Percentiles rank a stretch among this genome's conserved stretches.
phyloP scores from a whole-genome alignment of 2,113 vertebrate genomes.

The Trichechus manatus region DNA sequence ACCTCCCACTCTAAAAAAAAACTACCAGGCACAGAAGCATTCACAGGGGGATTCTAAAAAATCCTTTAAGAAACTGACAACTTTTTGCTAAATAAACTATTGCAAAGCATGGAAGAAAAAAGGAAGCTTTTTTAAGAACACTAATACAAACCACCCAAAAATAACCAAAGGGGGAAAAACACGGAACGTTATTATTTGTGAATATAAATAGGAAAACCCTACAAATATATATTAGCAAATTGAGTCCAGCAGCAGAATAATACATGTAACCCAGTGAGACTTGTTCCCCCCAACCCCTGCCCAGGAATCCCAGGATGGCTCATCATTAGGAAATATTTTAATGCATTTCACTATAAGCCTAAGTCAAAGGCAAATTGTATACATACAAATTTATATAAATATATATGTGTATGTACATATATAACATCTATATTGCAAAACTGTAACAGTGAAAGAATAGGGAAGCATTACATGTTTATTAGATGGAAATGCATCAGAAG shows the following conservation, averaged over 20 bases:
- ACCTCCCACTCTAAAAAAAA: not conserved
- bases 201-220: not conserved
- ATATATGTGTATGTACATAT: not conserved
- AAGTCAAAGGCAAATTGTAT: not conserved
- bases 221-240: not conserved
- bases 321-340: constrained; percentile 29
- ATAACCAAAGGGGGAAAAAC: not conserved
- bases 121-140: not conserved
- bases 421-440: not conserved
- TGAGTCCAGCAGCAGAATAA: not conserved
- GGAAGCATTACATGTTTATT: not conserved
- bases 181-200: not conserved
- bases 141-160: not conserved
- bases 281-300: too few species aligned
- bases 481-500: not conserved
- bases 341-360: not conserved
- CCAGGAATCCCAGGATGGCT: not conserved
- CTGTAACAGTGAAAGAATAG: not conserved
- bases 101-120: not conserved
- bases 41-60: not conserved
- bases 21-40: not conserved
- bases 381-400: too few species aligned
- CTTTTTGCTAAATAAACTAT: not conserved
- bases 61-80: not conserved
- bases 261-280: not conserved